Evolutionary conservation across 2,888 invertebrate genomes (phyloP), one percentile per base, ranked within the genome.

Genomic region (Dryobotodes eremita): DNA sequence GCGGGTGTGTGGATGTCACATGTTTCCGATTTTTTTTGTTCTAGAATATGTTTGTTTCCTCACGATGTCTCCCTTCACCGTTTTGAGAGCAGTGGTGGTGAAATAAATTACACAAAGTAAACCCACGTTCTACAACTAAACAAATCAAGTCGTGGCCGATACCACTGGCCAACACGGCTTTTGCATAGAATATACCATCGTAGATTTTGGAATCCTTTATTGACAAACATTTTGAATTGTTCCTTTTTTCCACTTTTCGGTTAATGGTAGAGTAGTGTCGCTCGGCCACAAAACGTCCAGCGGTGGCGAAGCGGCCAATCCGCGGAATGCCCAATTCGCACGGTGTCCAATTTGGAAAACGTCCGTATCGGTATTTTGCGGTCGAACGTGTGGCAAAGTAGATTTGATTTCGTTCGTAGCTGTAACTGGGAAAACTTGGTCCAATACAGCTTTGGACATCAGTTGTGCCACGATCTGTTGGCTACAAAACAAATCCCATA

Each of bases 291-390:
- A 83, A 73, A 61, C 5, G 59, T 15, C 23, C 50, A 73, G 65
- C 59, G 69, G 66, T 66, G 23, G 65, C 53, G 26, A 82, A 71
- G 26, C 36, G 83, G 55, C 42, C 78, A 66, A 83, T 79, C 55
- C 73, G 50, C 31, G 55, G 55, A 71, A 73, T 82, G 70, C 59
- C 55, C 82, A 79, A 83, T 82, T 77, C 59, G 17, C 82, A 77
- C 62, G 59, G 69, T 72, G 69, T 82, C 71, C 71, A 77, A 82
- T 82, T 61, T 70, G 15, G 48, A 23, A 17, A 53, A 53, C 20
- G 31, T 65, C 23, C 31, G 62, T 50, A 48, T 72, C 20, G 71
- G 62, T 69, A 69, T 68, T 71, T 61, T 72, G 62, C 53, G 46
- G 77, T 55, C 17, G 57, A 62, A 20, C 50, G 57, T 77, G 77